Base-by-base conservation (phyloP, 2,888 invertebrate species). In the Suillia variegata region DNA sequence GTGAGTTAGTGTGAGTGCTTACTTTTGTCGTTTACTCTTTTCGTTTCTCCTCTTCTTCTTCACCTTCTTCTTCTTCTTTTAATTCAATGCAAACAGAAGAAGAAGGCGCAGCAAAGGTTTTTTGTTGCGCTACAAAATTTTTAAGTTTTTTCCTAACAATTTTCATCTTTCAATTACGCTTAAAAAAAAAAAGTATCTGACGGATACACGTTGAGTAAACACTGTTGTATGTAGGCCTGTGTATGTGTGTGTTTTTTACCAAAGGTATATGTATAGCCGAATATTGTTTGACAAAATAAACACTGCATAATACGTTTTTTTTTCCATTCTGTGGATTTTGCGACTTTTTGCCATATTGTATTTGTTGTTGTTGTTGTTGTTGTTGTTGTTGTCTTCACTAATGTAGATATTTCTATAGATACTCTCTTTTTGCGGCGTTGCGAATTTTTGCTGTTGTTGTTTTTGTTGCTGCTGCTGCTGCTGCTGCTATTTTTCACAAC, bases 161-260 rank as follows among this genome's bases (percentile, higher is more conserved):
- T 10, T 38, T 38, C 15, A 3, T 38, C n/a, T 38, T 38, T 10
- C 38, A 38, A 38, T 38, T 38, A n/a, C n/a, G n/a, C 38, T 38
- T n/a, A n/a, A n/a, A n/a, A n/a, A n/a, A n/a, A n/a, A 38, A 38
- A 38, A 5, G 20, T 45, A 45, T 45, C 45, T 20, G 17, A 18
- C 20, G 13, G 45, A 45, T 45, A 45, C 45, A 45, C 45, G 45
- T 45, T 45, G 20, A 18, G 45, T 45, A 45, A 45, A 45, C 20
- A 45, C 38, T 38, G 38, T 5, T n/a, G 13, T 45, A 17, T 18
- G 45, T 38, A n/a, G 6, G 38, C 38, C 18, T 18, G 45, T 5
- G 20, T 20, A n/a, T 38, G n/a, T 38, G 38, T 13, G 10, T 38
- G 13, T 45, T 20, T 17, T 45, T 20, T 45, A 18, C 20, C 18